phyloP scores from a whole-genome alignment of 2,113 vertebrate species.

The Pelecanoides urinatrix region DNA sequence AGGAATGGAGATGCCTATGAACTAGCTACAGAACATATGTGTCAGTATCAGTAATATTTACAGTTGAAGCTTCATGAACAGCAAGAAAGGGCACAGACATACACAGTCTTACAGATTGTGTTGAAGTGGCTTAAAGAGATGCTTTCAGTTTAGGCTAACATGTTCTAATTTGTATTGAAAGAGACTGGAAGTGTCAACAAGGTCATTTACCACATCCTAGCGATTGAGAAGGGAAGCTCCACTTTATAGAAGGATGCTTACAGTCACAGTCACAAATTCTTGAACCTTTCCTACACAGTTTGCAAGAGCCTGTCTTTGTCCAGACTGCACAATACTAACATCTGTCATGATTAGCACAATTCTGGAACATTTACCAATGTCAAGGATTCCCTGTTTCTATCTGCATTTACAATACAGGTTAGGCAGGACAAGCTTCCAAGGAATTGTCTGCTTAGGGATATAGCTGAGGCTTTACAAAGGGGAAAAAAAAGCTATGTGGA shows the following conservation, averaged over 20 bases:
- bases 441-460: background rate
- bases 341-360: background rate
- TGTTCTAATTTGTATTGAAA: constrained; percentile 49
- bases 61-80: background rate
- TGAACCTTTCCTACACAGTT: background rate
- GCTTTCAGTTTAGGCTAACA: constrained; percentile 51
- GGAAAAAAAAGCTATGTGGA: background rate
- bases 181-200: constrained; percentile 28
- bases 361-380: background rate
- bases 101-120: constrained; percentile 51
- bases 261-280: background rate
- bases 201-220: constrained; percentile 8
- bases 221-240: background rate
- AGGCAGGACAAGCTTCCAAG: background rate
- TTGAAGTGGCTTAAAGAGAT: constrained; percentile 39
- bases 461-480: background rate
- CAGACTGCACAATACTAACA: background rate
- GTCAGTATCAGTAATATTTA: constrained; percentile 49
- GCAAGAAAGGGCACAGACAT: constrained; percentile 42
- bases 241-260: background rate
- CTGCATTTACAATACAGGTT: background rate
- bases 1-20: background rate
- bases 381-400: background rate
- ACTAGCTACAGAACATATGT: constrained; percentile 43
- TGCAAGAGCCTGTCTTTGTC: background rate